Evolutionary conservation across 2,113 vertebrate species (phyloP), one percentile per base, ranked within the genome.

Genomic region (Isurus oxyrinchus): DNA sequence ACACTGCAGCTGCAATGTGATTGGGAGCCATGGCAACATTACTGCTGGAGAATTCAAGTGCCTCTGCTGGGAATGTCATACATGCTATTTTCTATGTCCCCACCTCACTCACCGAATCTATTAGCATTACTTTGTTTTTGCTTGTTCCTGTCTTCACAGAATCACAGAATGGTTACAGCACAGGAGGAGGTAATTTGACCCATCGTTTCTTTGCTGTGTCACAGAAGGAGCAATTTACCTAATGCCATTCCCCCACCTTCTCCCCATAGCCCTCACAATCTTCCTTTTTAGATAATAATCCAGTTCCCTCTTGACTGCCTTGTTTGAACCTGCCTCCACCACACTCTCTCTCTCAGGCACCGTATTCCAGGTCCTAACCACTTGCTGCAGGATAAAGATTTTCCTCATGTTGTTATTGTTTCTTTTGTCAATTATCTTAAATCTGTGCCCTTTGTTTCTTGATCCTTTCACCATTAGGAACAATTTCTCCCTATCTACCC

Each of bases 1-100:
- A 61, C 57, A 94, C 4, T n/a, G 59, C 59, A 94, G 59, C 90
- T 94, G 90, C 35, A 94, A 61, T 63, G n/a, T 63, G 90, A 94
- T 23, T 66, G n/a, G 90, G 59, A 63, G n/a, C 59, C 90, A 94
- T 94, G 90, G 90, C 59, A 94, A 63, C 90, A 63, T 94, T 63
- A 13, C 59, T 63, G 90, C 59, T 40, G n/a, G 61, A 63, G n/a
- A 63, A 94, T 7, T 94, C 5, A 59, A 86, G 55, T 35, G 16
- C 19, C 35, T 94, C 16, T 61, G 7, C 21, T 63, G 57, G 57
- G 57, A 63, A 93, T 93, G 59, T 63, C 40, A 61, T 21, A n/a
- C 16, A n/a, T 44, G 40, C 90, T 94, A 40, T 40, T 94, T 94
- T 94, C 35, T 57, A 66, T 66, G 90, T n/a, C n/a, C 59, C n/a